Base-by-base conservation (phyloP, 2,888 invertebrate genomes). In the Cheilosia grossa region DNA sequence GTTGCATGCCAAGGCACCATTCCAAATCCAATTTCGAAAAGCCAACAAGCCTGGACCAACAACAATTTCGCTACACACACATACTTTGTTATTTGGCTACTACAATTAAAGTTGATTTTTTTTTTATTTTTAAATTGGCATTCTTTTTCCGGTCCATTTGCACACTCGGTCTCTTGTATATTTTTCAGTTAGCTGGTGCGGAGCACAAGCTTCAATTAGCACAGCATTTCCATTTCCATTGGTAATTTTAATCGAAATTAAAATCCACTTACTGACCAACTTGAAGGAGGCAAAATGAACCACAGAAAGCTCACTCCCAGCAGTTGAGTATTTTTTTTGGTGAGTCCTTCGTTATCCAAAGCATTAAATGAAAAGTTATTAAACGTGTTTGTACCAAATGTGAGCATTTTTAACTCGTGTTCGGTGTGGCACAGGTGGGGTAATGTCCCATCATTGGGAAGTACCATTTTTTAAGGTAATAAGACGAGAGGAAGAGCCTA, bases 241-340 rank as follows among this genome's bases (percentile, higher is more conserved):
- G 67, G 54, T 73, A 79, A 69, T 82, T 82, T 73, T 30, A 69
- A 79, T 79, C 67, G 72, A 78, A 79, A 78, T 82, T 82, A 78
- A 82, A 73, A 67, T 73, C 72, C 72, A 73, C 61, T 82, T 78
- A 78, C 42, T 44, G 44, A n/a, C 44, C 44, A 37, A 37, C 37
- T 4, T 37, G 1, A 13, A 37, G 4, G 37, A 37, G 10, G 37
- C 13, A 3, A 2, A 33, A 4, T 4, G 37, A 3, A 37, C 10
- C 13, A 13, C 13, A 13, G 13, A 13, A 13, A 13, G 37, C 13
- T 1, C 13, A 37, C 10, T 37, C 4, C 37, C 4, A 10, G 3
- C 4, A 13, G 13, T 13, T 37, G 13, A 13, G 37, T 37, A 1
- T 37, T 37, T 37, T 37, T 37, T 13, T 37, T 37, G 10, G 37